phyloP scores from a whole-genome alignment of 1,140 invertebrate genomes.

The Drosophila equinoxialis region DNA sequence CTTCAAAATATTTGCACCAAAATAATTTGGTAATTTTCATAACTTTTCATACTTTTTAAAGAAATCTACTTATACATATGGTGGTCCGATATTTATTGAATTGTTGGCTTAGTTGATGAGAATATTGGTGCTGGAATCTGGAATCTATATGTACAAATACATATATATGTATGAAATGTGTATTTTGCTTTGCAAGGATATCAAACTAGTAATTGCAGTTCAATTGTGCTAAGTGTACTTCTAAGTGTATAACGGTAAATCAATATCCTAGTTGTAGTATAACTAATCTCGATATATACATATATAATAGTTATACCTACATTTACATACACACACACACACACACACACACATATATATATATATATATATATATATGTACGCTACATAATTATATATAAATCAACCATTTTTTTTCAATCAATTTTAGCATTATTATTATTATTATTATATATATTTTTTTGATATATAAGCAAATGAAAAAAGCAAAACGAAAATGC shows the following conservation, averaged over 20 bases:
- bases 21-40: no score
- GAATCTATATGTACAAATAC: background rate
- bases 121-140: background rate
- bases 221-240: conserved; percentile 78
- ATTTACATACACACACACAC: conserved; percentile 17
- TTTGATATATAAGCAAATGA: conserved; percentile 47
- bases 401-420: no score
- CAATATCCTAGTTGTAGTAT: conserved; percentile 65
- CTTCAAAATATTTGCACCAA: no score
- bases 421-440: no score
- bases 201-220: conserved; percentile 39
- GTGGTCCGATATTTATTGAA: conserved; percentile 1
- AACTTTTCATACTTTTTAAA: no score
- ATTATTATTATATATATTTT: conserved; percentile 43
- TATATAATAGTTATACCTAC: conserved; percentile 30
- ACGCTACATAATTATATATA: conserved; percentile 22
- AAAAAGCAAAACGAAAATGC: conserved; percentile 8
- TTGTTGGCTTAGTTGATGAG: background rate
- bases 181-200: conserved; percentile 3
- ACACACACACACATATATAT: no score
- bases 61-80: background rate
- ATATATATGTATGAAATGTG: background rate
- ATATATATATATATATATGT: conserved; percentile 27
- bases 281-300: conserved; percentile 41
- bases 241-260: conserved; percentile 72